Conservation (phyloP, 2,888 invertebrate species). For the Amiota minor region DNA sequence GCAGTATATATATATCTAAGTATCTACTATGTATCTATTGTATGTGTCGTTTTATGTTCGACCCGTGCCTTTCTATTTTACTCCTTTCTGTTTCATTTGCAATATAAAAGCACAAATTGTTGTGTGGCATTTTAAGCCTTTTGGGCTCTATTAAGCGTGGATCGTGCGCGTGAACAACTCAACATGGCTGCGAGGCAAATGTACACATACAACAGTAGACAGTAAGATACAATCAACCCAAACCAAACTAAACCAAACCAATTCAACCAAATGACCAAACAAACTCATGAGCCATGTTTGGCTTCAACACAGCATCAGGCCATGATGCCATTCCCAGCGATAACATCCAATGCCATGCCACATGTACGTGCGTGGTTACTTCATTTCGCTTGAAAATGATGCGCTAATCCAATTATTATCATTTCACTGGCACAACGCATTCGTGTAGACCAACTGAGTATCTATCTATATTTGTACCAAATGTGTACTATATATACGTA, state of each 20-base stretch:
- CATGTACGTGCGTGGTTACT: conserved; percentile 13
- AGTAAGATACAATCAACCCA: not conserved
- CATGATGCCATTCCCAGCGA: conserved; percentile 1
- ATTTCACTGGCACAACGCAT: conserved; percentile 60
- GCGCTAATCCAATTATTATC: conserved; percentile 70
- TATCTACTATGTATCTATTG: not conserved
- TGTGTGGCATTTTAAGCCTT: conserved; percentile 48
- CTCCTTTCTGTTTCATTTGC: not conserved
- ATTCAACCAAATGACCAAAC: conserved; percentile 7
- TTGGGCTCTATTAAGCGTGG: conserved; percentile 56
- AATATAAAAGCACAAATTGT: conserved; percentile 20
- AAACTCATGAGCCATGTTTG: not conserved
- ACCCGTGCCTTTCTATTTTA: not conserved
- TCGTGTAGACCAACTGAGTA: conserved; percentile 25
- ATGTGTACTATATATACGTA: conserved; percentile 44
- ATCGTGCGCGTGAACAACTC: conserved; percentile 33
- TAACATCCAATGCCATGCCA: conserved; percentile 23
- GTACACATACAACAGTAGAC: not conserved
- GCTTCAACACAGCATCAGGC: not conserved
- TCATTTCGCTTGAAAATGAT: conserved; percentile 45
- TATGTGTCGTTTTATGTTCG: not conserved
- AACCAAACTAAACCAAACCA: conserved; percentile 1
- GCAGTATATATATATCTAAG: too few relatives aligned
- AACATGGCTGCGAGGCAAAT: not conserved
- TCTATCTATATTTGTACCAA: not conserved